Conservation (phyloP, 2,888 invertebrate species). For the Anarsia innoxiella region DNA sequence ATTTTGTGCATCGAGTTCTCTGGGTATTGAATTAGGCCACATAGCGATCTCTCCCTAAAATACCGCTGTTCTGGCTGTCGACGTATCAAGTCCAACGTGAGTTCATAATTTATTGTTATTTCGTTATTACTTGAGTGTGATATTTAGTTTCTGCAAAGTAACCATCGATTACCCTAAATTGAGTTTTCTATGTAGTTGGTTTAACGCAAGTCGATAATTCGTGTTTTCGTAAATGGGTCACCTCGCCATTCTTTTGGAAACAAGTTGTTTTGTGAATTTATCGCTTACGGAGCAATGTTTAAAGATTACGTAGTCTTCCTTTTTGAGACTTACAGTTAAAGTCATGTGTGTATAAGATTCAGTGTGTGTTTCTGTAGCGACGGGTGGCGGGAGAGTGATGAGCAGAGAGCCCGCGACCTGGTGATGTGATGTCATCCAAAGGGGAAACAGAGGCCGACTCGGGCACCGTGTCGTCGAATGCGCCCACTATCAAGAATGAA, state of each 20-base stretch:
- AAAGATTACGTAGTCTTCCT: slow-evolving; percentile 19
- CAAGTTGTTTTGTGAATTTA: slow-evolving; percentile 50
- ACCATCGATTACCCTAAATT: too few relatives aligned
- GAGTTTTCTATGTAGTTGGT: slow-evolving; percentile 54
- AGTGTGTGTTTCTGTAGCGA: slow-evolving; percentile 39
- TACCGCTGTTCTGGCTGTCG: slow-evolving; percentile 76
- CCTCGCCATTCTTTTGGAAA: slow-evolving; percentile 68
- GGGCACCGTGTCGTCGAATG: slow-evolving; percentile 70
- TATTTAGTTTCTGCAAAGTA: too few relatives aligned
- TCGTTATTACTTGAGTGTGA: too few relatives aligned
- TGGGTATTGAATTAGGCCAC: slow-evolving; percentile 75
- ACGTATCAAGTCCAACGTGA: slow-evolving; percentile 73
- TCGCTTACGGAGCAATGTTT: slow-evolving; percentile 26
- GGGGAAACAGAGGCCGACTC: slow-evolving; percentile 75
- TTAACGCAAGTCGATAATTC: slow-evolving; percentile 63
- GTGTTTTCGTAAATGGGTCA: slow-evolving; percentile 75
- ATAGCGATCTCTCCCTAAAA: slow-evolving; percentile 77
- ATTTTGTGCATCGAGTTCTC: slow-evolving; percentile 75
- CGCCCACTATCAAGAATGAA: slow-evolving; percentile 64
- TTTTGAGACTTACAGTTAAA: slow-evolving; percentile 18
- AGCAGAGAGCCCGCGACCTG: slow-evolving; percentile 59
- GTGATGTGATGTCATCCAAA: slow-evolving; percentile 75
- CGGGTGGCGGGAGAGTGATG: slow-evolving; percentile 70
- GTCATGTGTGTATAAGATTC: slow-evolving; percentile 15
- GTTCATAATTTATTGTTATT: slow-evolving; percentile 52